Base-by-base conservation (phyloP, 2,888 invertebrate species). In the Liposcelis brunnea region DNA sequence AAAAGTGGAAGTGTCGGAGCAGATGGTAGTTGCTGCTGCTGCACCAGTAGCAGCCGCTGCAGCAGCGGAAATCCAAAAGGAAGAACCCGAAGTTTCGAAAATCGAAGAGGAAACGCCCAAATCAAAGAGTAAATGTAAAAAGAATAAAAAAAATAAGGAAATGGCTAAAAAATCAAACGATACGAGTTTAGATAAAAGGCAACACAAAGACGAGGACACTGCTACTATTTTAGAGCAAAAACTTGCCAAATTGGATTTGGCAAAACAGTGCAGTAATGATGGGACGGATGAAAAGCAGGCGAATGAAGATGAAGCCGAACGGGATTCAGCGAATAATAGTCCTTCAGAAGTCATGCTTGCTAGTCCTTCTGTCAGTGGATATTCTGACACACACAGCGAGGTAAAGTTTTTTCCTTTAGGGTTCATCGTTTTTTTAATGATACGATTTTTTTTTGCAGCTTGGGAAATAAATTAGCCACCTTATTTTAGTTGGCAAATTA, bases 321-420 rank as follows among this genome's bases (percentile, higher is more conserved):
- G 80, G 56, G 80, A 81, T 62, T 81, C 81, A 18, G 81, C 81
- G 16, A 82, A 80, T 63, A 80, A 81, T 56, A 82, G 82, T 62
- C 56, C 56, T 12, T 80, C 80, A 2, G 81, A 80, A 55, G 75
- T 75, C 32, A 74, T 77, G 59, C 59, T 79, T 54, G 79, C 73
- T 52, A 77, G 76, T 61, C 75, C 76, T 49, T 74, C 75, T 46
- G 68, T 75, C 57, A 75, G 75, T 64, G 72, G 73, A 60, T 76
- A 75, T 59, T 77, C 77, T 48, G 77, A 78, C 59, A 73, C 72
- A 56, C 76, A 76, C 53, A 77, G 77, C 60, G 77, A 77, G 68
- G 72, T 72, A 61, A 59, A 37, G 47, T 44, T 19, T 36, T 36
- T 12, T 19, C 2, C 10, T 34, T 32, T n/a, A 32, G 2, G 10